These are phyloP conservation scores for Spodoptera frugiperda DNA, from an alignment of 1,140 invertebrate genomes.

Conservation along the genomic window DNA sequence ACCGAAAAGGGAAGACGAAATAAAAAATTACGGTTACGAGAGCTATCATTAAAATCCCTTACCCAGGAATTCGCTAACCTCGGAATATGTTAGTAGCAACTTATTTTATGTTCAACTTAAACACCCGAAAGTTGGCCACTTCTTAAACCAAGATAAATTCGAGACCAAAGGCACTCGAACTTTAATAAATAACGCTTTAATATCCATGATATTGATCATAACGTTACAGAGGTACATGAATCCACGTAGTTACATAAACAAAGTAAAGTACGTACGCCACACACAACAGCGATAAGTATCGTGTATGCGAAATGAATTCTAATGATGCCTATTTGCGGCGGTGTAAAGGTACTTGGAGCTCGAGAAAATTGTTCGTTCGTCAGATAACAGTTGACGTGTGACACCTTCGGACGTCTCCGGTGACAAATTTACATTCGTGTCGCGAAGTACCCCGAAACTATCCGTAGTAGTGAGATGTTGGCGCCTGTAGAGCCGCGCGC, in stretches of 20 bases:
- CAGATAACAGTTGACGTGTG: conserved; percentile 39
- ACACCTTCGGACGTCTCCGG: conserved; percentile 43
- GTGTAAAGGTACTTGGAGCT: conserved; percentile 30
- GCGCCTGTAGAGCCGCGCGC: not conserved
- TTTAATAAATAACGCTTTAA: conserved; percentile 44
- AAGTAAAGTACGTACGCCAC: conserved; percentile 34
- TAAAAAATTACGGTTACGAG: conserved; percentile 49
- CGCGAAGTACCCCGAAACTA: conserved; percentile 37
- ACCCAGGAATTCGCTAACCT: conserved; percentile 38
- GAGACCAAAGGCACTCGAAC: conserved; percentile 9
- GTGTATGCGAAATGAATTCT: conserved; percentile 52
- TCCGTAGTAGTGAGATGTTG: conserved; percentile 34
- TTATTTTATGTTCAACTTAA: conserved; percentile 40
- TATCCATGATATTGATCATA: conserved; percentile 42
- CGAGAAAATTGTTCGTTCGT: conserved; percentile 42
- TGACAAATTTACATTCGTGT: conserved; percentile 54
- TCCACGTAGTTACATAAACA: conserved; percentile 45
- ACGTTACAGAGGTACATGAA: conserved; percentile 31
- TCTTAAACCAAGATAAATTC: conserved; percentile 40
- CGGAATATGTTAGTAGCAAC: conserved; percentile 40
- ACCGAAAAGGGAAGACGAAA: conserved; percentile 45
- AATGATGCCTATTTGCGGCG: conserved; percentile 41
- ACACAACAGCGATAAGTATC: conserved; percentile 47
- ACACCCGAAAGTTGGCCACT: conserved; percentile 33
- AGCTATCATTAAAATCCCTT: conserved; percentile 48